A percentile compares a stretch with the other conserved stretches of the same genome.
Evolutionary conservation across 2,888 invertebrate species (phyloP).

Genomic region (Ectemnius continuus): DNA sequence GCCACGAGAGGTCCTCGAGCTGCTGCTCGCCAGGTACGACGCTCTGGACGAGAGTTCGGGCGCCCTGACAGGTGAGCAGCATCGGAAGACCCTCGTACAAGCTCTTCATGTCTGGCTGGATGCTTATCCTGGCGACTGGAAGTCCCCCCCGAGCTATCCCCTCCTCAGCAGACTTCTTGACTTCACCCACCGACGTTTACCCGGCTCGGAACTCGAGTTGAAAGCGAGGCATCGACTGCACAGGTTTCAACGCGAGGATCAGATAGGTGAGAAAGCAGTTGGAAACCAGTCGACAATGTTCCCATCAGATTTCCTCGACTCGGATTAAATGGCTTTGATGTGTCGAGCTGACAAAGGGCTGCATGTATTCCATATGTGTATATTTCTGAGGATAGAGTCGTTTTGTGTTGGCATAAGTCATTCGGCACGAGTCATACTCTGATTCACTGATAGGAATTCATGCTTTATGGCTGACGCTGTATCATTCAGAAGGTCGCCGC

Average conservation of each 20-base stretch:
- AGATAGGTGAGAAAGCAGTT: constrained; percentile 64
- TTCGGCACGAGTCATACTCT: constrained; percentile 15
- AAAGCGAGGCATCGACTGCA: constrained; percentile 88
- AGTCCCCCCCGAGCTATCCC: constrained; percentile 88
- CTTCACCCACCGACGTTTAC: constrained; percentile 90
- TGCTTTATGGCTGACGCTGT: neutral
- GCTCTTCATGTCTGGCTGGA: constrained; percentile 98
- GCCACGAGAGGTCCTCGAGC: constrained; percentile 89
- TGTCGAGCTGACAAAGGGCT: no score
- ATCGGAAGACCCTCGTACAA: constrained; percentile 90
- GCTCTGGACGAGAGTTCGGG: constrained; percentile 82
- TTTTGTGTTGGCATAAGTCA: neutral
- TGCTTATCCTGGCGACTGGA: constrained; percentile 96
- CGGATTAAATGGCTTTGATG: neutral
- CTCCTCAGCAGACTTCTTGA: constrained; percentile 90
- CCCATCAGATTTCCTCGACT: no score
- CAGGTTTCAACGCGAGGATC: constrained; percentile 83
- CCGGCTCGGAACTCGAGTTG: constrained; percentile 90
- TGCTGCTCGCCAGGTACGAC: constrained; percentile 89
- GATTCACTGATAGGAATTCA: constrained; percentile 32
- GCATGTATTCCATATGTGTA: neutral
- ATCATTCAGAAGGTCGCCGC: neutral
- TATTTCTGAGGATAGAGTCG: neutral
- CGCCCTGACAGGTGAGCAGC: constrained; percentile 83
- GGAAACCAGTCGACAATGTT: no score